Conservation (phyloP, 2,113 vertebrate genomes). For the Brienomyrus longianalis region DNA sequence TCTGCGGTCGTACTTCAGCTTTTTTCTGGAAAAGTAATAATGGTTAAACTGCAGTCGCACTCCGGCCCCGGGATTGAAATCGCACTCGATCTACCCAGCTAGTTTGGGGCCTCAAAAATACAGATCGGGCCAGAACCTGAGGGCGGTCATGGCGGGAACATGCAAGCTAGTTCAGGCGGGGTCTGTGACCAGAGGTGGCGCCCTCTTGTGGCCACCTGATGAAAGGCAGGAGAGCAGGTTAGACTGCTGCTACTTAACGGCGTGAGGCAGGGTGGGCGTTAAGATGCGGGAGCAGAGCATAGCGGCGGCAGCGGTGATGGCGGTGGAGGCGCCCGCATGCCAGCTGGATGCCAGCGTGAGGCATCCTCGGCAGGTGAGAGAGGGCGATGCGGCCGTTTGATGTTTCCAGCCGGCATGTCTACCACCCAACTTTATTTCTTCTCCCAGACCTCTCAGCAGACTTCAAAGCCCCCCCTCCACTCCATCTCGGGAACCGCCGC, state of each 20-base stretch:
- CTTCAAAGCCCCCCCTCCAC: constrained; percentile 85
- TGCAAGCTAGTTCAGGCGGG: background rate
- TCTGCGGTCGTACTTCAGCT: background rate
- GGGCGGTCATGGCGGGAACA: background rate
- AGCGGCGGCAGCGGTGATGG: constrained; percentile 19
- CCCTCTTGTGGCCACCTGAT: background rate
- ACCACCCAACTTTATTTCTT: constrained; percentile 82
- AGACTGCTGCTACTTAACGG: background rate
- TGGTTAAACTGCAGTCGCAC: background rate
- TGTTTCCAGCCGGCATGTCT: constrained; percentile 78
- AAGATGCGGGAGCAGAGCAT: constrained; percentile 20
- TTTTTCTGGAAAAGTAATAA: background rate
- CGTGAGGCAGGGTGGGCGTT: background rate
- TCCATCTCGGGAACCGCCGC: constrained; percentile 47
- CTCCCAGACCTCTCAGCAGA: constrained; percentile 85
- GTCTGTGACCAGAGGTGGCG: background rate
- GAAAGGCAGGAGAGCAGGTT: background rate
- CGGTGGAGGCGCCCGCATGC: background rate
- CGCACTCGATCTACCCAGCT: background rate
- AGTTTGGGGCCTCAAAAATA: background rate
- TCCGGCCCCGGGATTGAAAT: background rate
- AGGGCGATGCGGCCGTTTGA: constrained; percentile 76
- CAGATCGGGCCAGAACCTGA: background rate
- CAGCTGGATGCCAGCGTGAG: constrained; percentile 38
- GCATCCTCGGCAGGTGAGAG: constrained; percentile 78